Percentiles rank a stretch among this genome's conserved stretches.
phyloP scores from a whole-genome alignment of 2,888 invertebrate genomes.

The Atrina japonica region DNA sequence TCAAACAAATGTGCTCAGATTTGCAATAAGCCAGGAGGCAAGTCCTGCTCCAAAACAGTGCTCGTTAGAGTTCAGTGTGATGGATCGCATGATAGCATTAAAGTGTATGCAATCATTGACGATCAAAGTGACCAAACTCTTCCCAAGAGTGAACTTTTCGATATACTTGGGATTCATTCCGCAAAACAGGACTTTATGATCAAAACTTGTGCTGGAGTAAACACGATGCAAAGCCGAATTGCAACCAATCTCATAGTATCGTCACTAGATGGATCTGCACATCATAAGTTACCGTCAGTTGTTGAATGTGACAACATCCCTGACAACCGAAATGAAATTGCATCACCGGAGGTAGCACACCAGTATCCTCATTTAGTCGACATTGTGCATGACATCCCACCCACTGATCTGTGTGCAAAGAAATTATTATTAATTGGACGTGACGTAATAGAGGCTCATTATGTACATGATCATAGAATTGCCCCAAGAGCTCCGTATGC shows the following conservation, averaged over 20 bases:
- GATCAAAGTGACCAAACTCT: conserved; percentile 20
- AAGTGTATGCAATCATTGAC: conserved; percentile 15
- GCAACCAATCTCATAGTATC: conserved; percentile 1
- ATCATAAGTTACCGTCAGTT: neutral
- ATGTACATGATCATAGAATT: conserved; percentile 29
- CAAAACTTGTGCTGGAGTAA: conserved; percentile 13
- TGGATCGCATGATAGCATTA: conserved; percentile 8
- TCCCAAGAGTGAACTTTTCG: conserved; percentile 17
- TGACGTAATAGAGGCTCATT: conserved; percentile 28
- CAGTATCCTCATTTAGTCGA: conserved; percentile 8
- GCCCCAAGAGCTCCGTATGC: conserved; percentile 7
- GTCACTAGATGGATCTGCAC: neutral
- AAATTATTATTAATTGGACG: conserved; percentile 34
- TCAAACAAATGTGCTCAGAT: conserved; percentile 7
- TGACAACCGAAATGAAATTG: conserved; percentile 5
- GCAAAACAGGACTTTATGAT: neutral
- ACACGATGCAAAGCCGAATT: neutral
- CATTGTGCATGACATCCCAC: conserved; percentile 20
- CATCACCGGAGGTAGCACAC: conserved; percentile 1
- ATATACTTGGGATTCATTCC: conserved; percentile 1
- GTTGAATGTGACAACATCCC: conserved; percentile 29
- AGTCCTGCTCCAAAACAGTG: conserved; percentile 36
- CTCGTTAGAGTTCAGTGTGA: conserved; percentile 20
- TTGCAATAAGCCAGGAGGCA: conserved; percentile 19
- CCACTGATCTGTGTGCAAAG: conserved; percentile 8